These are phyloP conservation scores for Anableps anableps DNA, from an alignment of 2,797 vertebrate genomes.

Conservation along the genomic window DNA sequence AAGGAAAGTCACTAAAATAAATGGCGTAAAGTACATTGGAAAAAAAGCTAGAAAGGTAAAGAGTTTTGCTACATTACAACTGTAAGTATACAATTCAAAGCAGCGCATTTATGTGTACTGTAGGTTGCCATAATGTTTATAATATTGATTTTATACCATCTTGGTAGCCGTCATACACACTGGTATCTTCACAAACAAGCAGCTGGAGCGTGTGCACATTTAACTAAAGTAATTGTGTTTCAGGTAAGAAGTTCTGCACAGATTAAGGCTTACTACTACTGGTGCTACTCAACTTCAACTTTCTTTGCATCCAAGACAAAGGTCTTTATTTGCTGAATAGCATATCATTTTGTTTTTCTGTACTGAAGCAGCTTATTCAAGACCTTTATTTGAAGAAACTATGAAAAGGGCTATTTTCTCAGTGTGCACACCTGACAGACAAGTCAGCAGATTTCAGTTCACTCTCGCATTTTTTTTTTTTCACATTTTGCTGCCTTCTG, in stretches of 20 bases:
- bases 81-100: constrained; percentile 12
- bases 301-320: constrained; percentile 25
- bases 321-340: constrained; percentile 9
- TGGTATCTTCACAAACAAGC: constrained; percentile 31
- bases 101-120: constrained; percentile 28
- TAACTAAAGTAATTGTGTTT: constrained; percentile 27
- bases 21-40: constrained; percentile 6
- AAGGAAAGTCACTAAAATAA: constrained; percentile 31
- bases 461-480: constrained; percentile 64
- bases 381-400: constrained; percentile 25
- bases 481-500: constrained; percentile 63
- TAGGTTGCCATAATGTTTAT: constrained; percentile 17
- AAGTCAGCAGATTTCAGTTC: constrained; percentile 43
- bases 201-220: constrained; percentile 20
- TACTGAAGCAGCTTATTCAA: constrained; percentile 16
- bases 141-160: constrained; percentile 6
- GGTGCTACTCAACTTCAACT: constrained; percentile 44
- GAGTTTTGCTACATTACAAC: neutral
- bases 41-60: constrained; percentile 8
- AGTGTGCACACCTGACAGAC: constrained; percentile 61
- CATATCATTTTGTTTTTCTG: constrained; percentile 17
- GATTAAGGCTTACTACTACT: constrained; percentile 40
- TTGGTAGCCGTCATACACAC: constrained; percentile 16
- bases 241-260: constrained; percentile 40
- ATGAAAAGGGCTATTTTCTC: constrained; percentile 46